These are phyloP conservation scores for Drosophila silvestris DNA, from an alignment of 2,888 invertebrate genomes.

Conservation along the genomic window DNA sequence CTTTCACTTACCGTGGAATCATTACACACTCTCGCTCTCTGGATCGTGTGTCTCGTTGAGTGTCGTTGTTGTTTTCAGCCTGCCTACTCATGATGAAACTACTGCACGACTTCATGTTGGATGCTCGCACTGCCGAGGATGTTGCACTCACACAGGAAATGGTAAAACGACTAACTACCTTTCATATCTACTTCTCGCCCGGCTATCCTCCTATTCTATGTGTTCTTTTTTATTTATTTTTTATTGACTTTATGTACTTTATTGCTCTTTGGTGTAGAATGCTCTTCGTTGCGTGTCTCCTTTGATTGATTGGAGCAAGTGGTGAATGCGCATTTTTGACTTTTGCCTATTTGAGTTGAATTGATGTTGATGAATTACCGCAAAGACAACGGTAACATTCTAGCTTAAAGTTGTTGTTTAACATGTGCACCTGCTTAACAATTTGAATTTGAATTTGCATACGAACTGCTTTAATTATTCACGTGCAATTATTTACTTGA, in stretches of 20 bases:
- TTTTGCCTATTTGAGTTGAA: constrained; percentile 15
- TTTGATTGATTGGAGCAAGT: constrained; percentile 45
- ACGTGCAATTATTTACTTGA: neutral
- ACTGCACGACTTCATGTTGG: constrained; percentile 85
- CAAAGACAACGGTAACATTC: neutral
- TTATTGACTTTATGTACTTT: neutral
- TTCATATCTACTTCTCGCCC: neutral
- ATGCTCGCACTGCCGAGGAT: constrained; percentile 85
- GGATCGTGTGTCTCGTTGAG: constrained; percentile 40
- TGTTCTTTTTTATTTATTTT: neutral
- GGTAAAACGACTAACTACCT: constrained; percentile 72
- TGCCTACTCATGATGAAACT: constrained; percentile 84
- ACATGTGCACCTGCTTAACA: neutral
- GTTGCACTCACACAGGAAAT: constrained; percentile 84
- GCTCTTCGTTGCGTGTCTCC: constrained; percentile 15
- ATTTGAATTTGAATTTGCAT: constrained; percentile 13
- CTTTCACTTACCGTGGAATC: constrained; percentile 23
- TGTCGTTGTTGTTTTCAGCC: constrained; percentile 27
- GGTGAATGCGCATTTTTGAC: constrained; percentile 20
- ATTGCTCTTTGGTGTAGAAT: constrained; percentile 1
- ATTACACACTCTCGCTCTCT: constrained; percentile 41
- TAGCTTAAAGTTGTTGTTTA: neutral
- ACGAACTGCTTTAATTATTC: neutral
- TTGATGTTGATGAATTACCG: constrained; percentile 25
- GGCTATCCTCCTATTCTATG: neutral